Conservation (phyloP, 2,888 invertebrate species). For the Notodonta dromedarius region DNA sequence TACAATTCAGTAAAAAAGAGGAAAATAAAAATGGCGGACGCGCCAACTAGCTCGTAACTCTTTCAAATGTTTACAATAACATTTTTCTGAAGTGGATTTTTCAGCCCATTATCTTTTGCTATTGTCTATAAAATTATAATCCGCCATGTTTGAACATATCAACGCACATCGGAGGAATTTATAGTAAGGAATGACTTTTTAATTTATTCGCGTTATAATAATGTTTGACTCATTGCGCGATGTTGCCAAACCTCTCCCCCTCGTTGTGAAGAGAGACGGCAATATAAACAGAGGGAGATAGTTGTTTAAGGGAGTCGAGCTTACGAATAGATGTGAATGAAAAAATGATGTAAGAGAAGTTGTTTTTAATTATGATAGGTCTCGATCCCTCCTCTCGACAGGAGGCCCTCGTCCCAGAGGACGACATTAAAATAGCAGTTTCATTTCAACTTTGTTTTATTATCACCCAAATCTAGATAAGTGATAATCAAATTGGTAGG, state of each 20-base stretch:
- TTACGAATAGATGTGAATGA: slow-evolving; percentile 28
- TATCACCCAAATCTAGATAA: too few relatives aligned
- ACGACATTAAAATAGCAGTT: too few relatives aligned
- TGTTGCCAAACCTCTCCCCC: slow-evolving; percentile 66
- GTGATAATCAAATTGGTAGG: too few relatives aligned
- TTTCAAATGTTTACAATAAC: slow-evolving; percentile 43
- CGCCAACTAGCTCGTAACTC: slow-evolving; percentile 16
- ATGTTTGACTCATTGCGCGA: slow-evolving; percentile 44
- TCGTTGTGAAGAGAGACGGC: slow-evolving; percentile 42
- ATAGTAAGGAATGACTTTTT: slow-evolving; percentile 26
- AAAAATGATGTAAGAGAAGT: slow-evolving; percentile 19
- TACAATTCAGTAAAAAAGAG: not conserved
- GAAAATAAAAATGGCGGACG: not conserved
- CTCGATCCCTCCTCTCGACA: slow-evolving; percentile 3
- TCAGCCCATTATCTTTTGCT: slow-evolving; percentile 30
- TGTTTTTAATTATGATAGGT: slow-evolving; percentile 18
- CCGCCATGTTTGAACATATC: slow-evolving; percentile 14
- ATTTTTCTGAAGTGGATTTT: slow-evolving; percentile 40
- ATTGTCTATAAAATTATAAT: slow-evolving; percentile 40
- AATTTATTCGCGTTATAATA: slow-evolving; percentile 34
- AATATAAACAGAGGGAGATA: slow-evolving; percentile 37
- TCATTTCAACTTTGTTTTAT: too few relatives aligned
- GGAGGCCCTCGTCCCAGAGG: not conserved
- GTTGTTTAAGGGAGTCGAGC: slow-evolving; percentile 47
- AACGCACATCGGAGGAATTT: slow-evolving; percentile 12